phyloP scores from a whole-genome alignment of 2,797 vertebrate species.

The Yasuhikotakia modesta region DNA sequence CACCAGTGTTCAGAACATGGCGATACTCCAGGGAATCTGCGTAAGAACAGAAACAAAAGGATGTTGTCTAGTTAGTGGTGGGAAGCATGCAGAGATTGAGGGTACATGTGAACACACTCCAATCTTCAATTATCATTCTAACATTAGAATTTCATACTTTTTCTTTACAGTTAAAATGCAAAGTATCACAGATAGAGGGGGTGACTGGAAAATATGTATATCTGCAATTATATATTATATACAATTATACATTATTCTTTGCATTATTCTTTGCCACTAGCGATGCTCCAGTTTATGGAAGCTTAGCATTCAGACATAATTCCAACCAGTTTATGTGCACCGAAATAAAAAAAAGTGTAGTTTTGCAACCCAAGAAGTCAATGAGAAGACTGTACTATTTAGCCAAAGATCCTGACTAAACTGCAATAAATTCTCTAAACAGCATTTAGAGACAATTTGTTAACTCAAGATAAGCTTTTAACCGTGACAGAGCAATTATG shows the following conservation, averaged over 20 bases:
- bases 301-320: too few species aligned
- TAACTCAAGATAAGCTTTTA: constrained; percentile 50
- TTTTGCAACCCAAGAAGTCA: neutral
- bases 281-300: neutral
- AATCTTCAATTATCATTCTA: neutral
- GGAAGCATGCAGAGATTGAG: neutral
- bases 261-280: neutral
- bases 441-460: constrained; percentile 22
- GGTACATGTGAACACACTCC: neutral
- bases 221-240: too few species aligned
- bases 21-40: constrained; percentile 16
- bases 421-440: constrained; percentile 56
- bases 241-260: too few species aligned
- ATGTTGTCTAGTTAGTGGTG: neutral
- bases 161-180: too few species aligned
- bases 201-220: too few species aligned
- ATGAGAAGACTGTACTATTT: neutral
- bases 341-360: too few species aligned
- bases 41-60: constrained; percentile 21
- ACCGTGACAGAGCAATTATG: constrained; percentile 27
- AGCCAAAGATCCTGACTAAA: constrained; percentile 7
- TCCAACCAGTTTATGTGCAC: too few species aligned
- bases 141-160: neutral
- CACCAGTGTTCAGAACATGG: constrained; percentile 4
- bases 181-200: too few species aligned